Percentiles rank a stretch among this genome's conserved stretches.
These are phyloP conservation scores for Cassiopea xamachana DNA, from an alignment of 30 jellyfish, hydroid and myxozoan species.

Conservation along the genomic window DNA sequence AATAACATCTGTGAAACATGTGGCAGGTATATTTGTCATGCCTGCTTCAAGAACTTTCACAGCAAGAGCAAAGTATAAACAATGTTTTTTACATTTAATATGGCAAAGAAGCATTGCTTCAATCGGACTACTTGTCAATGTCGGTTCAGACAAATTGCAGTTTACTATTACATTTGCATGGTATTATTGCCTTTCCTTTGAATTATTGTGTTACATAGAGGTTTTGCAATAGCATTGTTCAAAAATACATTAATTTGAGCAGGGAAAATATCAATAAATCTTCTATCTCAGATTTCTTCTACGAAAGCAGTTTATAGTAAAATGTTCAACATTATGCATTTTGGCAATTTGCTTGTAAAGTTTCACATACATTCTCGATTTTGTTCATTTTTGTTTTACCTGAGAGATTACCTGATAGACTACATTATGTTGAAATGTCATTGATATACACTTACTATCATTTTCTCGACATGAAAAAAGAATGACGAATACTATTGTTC, in stretches of 20 bases:
- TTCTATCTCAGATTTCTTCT: background rate
- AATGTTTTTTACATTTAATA: background rate
- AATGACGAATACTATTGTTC: no score
- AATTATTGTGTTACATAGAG: background rate
- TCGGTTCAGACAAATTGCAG: background rate
- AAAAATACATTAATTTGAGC: background rate
- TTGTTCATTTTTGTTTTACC: background rate
- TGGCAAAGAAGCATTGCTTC: background rate
- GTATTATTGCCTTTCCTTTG: background rate
- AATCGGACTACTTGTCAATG: background rate
- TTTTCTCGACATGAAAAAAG: no score
- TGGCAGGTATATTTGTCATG: slow-evolving; percentile 21
- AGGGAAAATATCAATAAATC: background rate
- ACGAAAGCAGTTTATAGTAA: background rate
- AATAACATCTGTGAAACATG: slow-evolving; percentile 42
- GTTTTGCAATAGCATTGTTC: background rate
- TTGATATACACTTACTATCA: no score
- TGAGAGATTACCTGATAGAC: background rate
- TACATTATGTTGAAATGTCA: background rate
- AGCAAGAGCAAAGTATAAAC: background rate
- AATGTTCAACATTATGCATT: background rate
- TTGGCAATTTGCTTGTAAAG: background rate
- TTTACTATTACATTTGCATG: background rate
- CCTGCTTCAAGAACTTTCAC: slow-evolving; percentile 14
- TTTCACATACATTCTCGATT: background rate